Percentiles rank a stretch among this genome's conserved stretches.
Conservation (phyloP, 2,888 invertebrate genomes). For the Conops quadrifasciatus region DNA sequence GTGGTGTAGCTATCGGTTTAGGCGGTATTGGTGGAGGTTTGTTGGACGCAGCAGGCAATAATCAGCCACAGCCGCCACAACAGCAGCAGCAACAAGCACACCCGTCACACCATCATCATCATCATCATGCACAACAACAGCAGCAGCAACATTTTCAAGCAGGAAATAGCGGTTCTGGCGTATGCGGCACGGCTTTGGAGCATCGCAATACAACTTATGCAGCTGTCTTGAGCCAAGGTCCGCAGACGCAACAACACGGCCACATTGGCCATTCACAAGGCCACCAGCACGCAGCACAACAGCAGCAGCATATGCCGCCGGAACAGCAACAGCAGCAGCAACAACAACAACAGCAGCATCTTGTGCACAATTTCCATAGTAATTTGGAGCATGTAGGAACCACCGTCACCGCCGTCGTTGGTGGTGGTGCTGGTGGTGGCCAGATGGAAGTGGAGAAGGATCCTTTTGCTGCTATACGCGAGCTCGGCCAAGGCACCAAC, state of each 20-base stretch:
- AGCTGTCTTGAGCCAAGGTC: slow-evolving; percentile 64
- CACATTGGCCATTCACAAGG: slow-evolving; percentile 10
- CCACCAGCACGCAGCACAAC: slow-evolving; percentile 34
- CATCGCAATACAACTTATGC: slow-evolving; percentile 63
- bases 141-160: slow-evolving; percentile 33
- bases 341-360: slow-evolving; percentile 16
- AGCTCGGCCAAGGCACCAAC: slow-evolving; percentile 66
- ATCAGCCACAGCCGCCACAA: slow-evolving; percentile 36
- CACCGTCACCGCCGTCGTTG: slow-evolving; percentile 21
- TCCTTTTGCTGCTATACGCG: slow-evolving; percentile 67
- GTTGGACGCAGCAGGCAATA: slow-evolving; percentile 34
- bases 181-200: slow-evolving; percentile 37
- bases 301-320: slow-evolving; percentile 42
- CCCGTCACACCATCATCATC: slow-evolving; percentile 43
- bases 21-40: slow-evolving; percentile 37
- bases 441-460: slow-evolving; percentile 60
- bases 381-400: slow-evolving; percentile 39
- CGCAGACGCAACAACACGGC: slow-evolving; percentile 45
- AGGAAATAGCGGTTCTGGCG: slow-evolving; percentile 37
- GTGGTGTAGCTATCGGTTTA: slow-evolving; percentile 17
- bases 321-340: slow-evolving; percentile 41
- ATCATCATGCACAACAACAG: slow-evolving; percentile 44
- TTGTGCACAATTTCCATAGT: slow-evolving; percentile 42
- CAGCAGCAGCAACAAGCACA: slow-evolving; percentile 40
- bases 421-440: slow-evolving; percentile 33